Evolutionary conservation across 2,888 invertebrate species (phyloP), one percentile per base, ranked within the genome.

Genomic region (Notodonta dromedarius): DNA sequence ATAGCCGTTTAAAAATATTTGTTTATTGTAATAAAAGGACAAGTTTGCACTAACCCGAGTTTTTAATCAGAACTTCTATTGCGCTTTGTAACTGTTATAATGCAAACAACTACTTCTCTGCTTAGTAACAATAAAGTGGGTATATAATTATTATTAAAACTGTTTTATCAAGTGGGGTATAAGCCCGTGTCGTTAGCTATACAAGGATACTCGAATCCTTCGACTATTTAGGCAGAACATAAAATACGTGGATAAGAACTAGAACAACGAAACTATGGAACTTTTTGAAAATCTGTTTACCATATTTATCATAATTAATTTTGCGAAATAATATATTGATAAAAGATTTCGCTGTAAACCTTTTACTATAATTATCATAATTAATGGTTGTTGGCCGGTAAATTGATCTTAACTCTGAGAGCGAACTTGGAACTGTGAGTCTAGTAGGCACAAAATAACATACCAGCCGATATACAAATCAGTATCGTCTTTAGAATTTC

Each of bases 91-190:
- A 52, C 16, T 42, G n/a, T 46, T 46, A 51, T 56, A 16, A 8
- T 24, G 24, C 24, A 24, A 24, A 24, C 2, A 24, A 24, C 24
- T 24, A 24, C 24, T 46, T 46, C 1, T 48, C 4, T 35, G 48
- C 56, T 54, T 40, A 54, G 50, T n/a, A 59, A 16, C 57, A 51
- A 35, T 48, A 53, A 16, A 55, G 53, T 61, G 59, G 60, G 40
- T 64, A 62, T 42, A 42, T 8, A 42, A 46, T 67, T 40, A 60
- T 60, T 52, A 52, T 57, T 52, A n/a, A 61, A 70, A 70, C 60
- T 57, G 61, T 67, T 67, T 58, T 61, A 51, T 42, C 57, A 57
- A 65, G 59, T 40, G 58, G 42, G 56, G 13, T 32, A 54, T 54
- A 46, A 57, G 46, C 48, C 9, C 40, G 55, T 11, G 44, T 55